Evolutionary conservation across 2,888 invertebrate genomes (phyloP).

Genomic region (Ophion ellenae): DNA sequence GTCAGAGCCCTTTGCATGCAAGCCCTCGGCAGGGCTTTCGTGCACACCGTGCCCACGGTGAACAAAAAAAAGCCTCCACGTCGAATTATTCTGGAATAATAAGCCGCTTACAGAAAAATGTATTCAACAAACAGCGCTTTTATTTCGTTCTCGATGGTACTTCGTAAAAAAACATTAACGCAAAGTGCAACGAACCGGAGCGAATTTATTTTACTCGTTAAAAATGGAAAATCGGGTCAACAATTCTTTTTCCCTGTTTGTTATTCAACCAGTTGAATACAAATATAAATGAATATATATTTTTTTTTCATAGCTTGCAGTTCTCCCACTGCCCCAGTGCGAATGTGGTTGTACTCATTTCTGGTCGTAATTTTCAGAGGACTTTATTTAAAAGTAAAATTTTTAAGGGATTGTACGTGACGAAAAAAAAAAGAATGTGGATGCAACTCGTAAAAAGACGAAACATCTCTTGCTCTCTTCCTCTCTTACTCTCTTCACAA

Average conservation of each 20-base stretch:
- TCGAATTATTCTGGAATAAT: conserved; percentile 37
- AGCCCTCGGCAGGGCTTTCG: neutral
- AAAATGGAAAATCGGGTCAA: conserved; percentile 46
- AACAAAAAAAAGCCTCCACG: conserved; percentile 7
- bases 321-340: neutral
- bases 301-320: conserved; percentile 12
- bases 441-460: conserved; percentile 14
- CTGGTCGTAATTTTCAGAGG: conserved; percentile 43
- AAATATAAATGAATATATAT: neutral
- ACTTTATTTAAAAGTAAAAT: conserved; percentile 68
- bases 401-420: conserved; percentile 57
- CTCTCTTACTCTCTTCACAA: neutral
- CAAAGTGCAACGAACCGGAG: conserved; percentile 36
- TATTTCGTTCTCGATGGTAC: conserved; percentile 20
- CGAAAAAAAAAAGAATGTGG: conserved; percentile 51
- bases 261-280: neutral
- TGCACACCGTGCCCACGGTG: conserved; percentile 1
- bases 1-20: neutral
- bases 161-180: conserved; percentile 20
- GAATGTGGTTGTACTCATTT: conserved; percentile 22
- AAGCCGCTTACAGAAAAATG: neutral
- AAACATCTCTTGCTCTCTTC: conserved; percentile 1
- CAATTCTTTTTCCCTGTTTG: conserved; percentile 20
- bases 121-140: conserved; percentile 12
- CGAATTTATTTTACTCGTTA: conserved; percentile 17